These are phyloP conservation scores for Phymorhynchus buccinoides DNA, from an alignment of 1,140 invertebrate species.

Conservation along the genomic window DNA sequence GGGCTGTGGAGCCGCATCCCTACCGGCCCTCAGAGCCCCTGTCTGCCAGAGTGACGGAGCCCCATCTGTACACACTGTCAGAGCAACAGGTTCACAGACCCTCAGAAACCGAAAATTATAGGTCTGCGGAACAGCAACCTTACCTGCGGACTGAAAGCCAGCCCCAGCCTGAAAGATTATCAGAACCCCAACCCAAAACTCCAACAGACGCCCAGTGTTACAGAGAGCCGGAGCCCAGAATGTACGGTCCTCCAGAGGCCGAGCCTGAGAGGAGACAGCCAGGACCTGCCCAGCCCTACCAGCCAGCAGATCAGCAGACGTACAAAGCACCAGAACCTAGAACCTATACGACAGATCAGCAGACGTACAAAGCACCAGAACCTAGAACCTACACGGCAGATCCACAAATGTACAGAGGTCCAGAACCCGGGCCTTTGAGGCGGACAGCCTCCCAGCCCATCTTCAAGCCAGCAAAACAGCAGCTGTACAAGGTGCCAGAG, in stretches of 20 bases:
- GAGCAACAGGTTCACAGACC: too few species aligned
- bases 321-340: not conserved
- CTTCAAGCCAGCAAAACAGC: not conserved
- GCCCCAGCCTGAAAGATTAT: too few species aligned
- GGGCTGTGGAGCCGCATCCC: conserved; percentile 13
- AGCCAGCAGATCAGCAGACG: not conserved
- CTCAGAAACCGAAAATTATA: too few species aligned
- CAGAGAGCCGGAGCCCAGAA: not conserved
- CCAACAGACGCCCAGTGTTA: conserved; percentile 18
- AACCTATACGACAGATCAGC: not conserved
- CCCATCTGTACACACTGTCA: too few species aligned
- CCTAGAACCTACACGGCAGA: not conserved
- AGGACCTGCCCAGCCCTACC: not conserved
- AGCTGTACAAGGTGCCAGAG: not conserved
- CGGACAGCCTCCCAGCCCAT: too few species aligned
- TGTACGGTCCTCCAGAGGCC: not conserved
- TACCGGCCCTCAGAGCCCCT: not conserved
- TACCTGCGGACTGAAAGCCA: not conserved
- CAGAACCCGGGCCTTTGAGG: conserved; percentile 8
- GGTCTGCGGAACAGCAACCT: too few species aligned
- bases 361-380: not conserved
- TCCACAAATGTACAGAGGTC: conserved; percentile 33
- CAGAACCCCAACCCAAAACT: too few species aligned
- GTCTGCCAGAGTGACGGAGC: too few species aligned
- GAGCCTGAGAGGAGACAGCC: not conserved